Percentiles rank a stretch among this genome's conserved stretches.
These are phyloP conservation scores for Laothoe populi DNA, from an alignment of 2,888 invertebrate genomes.

Conservation along the genomic window DNA sequence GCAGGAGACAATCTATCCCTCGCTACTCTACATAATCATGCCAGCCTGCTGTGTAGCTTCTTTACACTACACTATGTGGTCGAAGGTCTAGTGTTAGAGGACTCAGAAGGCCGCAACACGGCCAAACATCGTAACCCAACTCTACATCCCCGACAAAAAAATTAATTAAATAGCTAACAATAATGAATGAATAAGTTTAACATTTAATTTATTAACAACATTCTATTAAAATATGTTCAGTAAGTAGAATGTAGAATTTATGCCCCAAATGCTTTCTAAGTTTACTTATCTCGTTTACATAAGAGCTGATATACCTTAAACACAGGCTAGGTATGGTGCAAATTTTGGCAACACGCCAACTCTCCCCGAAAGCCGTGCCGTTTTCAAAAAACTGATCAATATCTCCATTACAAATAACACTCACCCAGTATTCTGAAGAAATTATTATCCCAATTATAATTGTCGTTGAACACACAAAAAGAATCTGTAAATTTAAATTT, in stretches of 20 bases:
- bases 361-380: not conserved
- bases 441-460: slow-evolving; percentile 69
- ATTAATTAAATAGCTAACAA: too few relatives aligned
- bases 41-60: too few relatives aligned
- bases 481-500: slow-evolving; percentile 59
- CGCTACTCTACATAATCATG: too few relatives aligned
- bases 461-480: slow-evolving; percentile 57
- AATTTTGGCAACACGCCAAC: slow-evolving; percentile 37
- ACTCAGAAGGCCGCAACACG: too few relatives aligned
- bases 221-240: too few relatives aligned
- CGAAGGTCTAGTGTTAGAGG: too few relatives aligned
- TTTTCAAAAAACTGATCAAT: slow-evolving; percentile 16
- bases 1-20: too few relatives aligned
- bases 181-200: too few relatives aligned
- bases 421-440: slow-evolving; percentile 73
- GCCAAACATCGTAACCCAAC: too few relatives aligned
- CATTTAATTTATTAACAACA: too few relatives aligned
- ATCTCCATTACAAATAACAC: slow-evolving; percentile 15
- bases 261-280: not conserved
- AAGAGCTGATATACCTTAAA: not conserved
- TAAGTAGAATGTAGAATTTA: not conserved
- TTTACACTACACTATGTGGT: too few relatives aligned
- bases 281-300: slow-evolving; percentile 5
- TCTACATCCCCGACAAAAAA: too few relatives aligned
- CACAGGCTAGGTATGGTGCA: not conserved